Evolutionary conservation across 2,113 vertebrate species (phyloP), one percentile per base, ranked within the genome.

Genomic region (Urocolius indicus): DNA sequence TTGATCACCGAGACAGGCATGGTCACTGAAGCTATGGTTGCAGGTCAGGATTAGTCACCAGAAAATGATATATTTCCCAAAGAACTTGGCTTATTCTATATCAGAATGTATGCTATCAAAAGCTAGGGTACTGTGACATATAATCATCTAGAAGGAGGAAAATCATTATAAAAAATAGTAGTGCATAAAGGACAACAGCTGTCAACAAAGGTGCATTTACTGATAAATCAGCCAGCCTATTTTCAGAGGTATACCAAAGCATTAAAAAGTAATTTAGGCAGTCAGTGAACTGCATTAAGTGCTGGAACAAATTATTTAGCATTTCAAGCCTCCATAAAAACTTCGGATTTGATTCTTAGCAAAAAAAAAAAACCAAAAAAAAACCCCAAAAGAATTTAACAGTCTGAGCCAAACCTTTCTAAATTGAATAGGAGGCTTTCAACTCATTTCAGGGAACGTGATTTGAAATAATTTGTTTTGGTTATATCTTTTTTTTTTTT

Each of bases 231-330:
- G 51, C 6, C 43, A 84, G 71, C 9, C n/a, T 87, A 49, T 89
- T 93, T 91, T 90, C 51, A 67, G 80, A 87, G 71, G 54, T 67
- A 95, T 81, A 82, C 38, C 2, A 0, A 85, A 88, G 38, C 55
- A 94, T 78, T 93, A 90, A 66, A 88, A 97, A 96, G 69, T 95
- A 94, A 97, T 97, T 97, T 92, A 90, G 46, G 45, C 69, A 94
- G 84, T 65, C 91, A 97, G 23, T 95, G 95, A 89, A 91, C 69
- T 85, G 74, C 46, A 36, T 72, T 93, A 94, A 92, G 41, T 68
- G 54, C 36, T 79, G 43, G 63, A 94, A 94, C 48, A 95, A 96
- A 90, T 85, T 94, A 77, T 85, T 90, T 91, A 82, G 13, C 21
- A 74, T 91, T 92, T 75, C 52, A 73, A 87, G 22, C 30, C 43